Evolutionary conservation across 2,797 vertebrate genomes (phyloP), one percentile per base, ranked within the genome.

Genomic region (Hephaestus fuliginosus): DNA sequence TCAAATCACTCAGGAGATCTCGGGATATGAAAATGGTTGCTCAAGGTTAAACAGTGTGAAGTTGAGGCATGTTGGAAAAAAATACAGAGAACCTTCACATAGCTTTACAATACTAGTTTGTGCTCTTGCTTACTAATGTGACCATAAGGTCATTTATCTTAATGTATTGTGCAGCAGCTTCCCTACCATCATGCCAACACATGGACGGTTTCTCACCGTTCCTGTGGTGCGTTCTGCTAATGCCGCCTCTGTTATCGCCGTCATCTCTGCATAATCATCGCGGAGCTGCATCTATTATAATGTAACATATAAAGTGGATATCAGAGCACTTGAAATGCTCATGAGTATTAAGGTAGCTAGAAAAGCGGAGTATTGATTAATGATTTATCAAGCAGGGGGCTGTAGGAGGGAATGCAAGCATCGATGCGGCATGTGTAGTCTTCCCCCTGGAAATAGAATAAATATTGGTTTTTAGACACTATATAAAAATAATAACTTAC

Each of bases 361-460:
- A 84, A 80, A 76, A 49, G 28, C 78, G 66, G 61, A 67, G 14
- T 68, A 81, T 87, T 71, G 80, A 93, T 89, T 86, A 73, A 91
- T 89, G 62, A 91, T 92, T 84, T 74, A 92, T 85, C 62, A 86
- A 83, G 63, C 55, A 60, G 53, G 76, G 78, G 39, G 73, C 74
- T 72, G 69, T 85, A 48, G 64, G 65, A 69, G 60, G 68, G 58
- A 78, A 86, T 74, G 48, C 30, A 79, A 70, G 39, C 72, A 78
- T 83, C 57, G 81, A 58, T 74, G 65, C 33, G 82, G 63, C 49
- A 56, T 68, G 22, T 30, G 55, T 46, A 30, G 44, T 75, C 70
- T 41, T 55, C 66, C 57, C 70, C 5, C 55, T 63, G 69, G 76
- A 79, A 78, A 69, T 18, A 76, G 60, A 81, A 80, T 79, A 78